These are phyloP conservation scores for Pocillopora damicornis DNA, from an alignment of 64 coral and sea anemone genomes.

Conservation along the genomic window DNA sequence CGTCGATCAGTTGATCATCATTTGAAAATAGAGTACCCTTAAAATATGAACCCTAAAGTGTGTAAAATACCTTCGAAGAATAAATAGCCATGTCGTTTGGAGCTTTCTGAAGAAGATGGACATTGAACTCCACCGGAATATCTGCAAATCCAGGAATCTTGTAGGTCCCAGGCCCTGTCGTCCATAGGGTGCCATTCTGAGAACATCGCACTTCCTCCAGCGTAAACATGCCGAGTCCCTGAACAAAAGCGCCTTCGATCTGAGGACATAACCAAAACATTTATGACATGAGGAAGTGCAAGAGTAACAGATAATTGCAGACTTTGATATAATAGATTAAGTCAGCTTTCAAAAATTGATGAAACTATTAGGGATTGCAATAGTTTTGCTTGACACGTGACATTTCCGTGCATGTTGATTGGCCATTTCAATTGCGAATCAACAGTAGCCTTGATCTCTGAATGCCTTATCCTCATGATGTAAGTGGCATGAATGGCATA, in stretches of 20 bases:
- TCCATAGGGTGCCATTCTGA: slow-evolving; percentile 17
- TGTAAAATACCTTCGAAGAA: slow-evolving; percentile 40
- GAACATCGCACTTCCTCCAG: slow-evolving; percentile 43
- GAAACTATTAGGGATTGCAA: no score
- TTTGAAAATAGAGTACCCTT: background rate
- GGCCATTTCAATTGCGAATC: no score
- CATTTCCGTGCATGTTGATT: no score
- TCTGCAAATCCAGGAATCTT: slow-evolving; percentile 57
- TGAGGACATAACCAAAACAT: background rate
- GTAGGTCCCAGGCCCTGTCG: slow-evolving; percentile 48
- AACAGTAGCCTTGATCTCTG: no score
- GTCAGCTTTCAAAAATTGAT: no score
- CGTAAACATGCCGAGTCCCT: slow-evolving; percentile 43
- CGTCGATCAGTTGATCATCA: background rate
- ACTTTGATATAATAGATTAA: background rate
- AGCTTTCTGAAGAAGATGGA: slow-evolving; percentile 27
- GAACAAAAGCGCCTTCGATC: slow-evolving; percentile 49
- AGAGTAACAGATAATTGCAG: background rate
- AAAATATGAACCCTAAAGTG: no score
- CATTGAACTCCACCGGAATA: slow-evolving; percentile 51
- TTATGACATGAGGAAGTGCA: background rate
- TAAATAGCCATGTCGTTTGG: slow-evolving; percentile 46
- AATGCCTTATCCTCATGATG: no score
- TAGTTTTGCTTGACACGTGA: no score
- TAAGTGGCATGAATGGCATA: no score